Base-by-base conservation (phyloP, 2,113 vertebrate species). In the Ibidorhyncha struthersii region DNA sequence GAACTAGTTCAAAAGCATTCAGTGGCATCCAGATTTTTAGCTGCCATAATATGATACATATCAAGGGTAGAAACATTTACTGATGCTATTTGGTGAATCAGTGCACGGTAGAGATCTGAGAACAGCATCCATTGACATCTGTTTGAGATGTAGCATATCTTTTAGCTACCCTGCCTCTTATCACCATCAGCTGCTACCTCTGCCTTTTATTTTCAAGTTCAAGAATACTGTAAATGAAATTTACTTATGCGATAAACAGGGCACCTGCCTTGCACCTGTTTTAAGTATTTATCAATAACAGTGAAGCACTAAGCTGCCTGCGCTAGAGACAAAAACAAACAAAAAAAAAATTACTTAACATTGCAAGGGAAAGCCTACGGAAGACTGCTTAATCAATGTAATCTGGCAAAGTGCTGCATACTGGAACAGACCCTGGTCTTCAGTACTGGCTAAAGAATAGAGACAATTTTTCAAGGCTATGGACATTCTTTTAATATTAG, bases 391-490 rank as follows among this genome's bases (percentile, higher is more conserved):
- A 82, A 91, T 71, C 91, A 69, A 13, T 55, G 50, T 73, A 87
- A 72, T 80, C 74, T 93, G 93, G 41, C 66, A 80, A 76, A 53
- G 32, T 41, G 49, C 86, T 96, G 84, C 77, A 85, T 53, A 72
- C 62, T 85, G 86, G 76, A 97, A 62, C 49, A 94, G 81, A 82
- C 10, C 19, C 34, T 69, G 43, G 56, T 79, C 47, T 49, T 96
- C 86, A 38, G 47, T 72, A 32, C 66, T 90, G 85, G 82, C 63
- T 82, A 65, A 49, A 95, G 66, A 95, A 82, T 20, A 96, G 73
- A 96, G 73, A 65, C 69, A 89, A 72, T 89, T 77, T 97, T 95
- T 93, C n/a, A 96, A 96, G 88, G 40, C 56, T 85, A 14, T 50
- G 61, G 73, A 93, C 62, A 73, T 87, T 89, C 22, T 80, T 96